Evolutionary conservation across 2,113 vertebrate genomes (phyloP), one percentile per base, ranked within the genome.

Genomic region (Catharus bicknelli): DNA sequence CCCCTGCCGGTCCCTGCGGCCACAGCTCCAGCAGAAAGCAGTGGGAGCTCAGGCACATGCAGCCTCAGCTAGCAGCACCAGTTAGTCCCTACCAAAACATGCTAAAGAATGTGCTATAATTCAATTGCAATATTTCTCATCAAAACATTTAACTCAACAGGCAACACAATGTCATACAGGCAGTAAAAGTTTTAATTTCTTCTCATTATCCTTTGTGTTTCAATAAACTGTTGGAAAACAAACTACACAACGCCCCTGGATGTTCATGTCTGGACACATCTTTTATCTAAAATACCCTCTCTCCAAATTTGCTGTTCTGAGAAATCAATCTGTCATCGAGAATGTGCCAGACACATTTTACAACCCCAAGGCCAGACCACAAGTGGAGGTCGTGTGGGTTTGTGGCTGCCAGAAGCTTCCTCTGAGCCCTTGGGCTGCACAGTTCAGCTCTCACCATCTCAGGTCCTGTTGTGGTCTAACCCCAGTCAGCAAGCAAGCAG

Each of bases 371-470:
- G 0, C 19, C 73, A 79, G 75, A 67, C 32, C 25, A 17, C 5
- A 5, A 1, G 26, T 38, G 12, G 43, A 72, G 54, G 32, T 15
- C 2, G 0, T 27, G 66, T 38, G 40, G 18, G 9, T 0, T 82
- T 87, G 72, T 75, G 69, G 32, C 62, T 85, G 57, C n/a, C 53
- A 32, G 62, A 38, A 59, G 22, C 34, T 72, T 34, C 45, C 42
- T 27, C 22, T 48, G 50, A 75, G 51, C 25, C 70, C 48, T 67
- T 50, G 26, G 57, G 43, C 51, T 63, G 53, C 3, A 1, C 79
- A 67, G 18, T 75, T 85, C 29, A 34, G n/a, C 53, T 72, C n/a
- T 42, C 72, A 45, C 32, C 29, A 34, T 30, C 67, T 57, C 54
- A 30, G 48, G 54, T 63, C 62, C 62, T 75, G 13, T 16, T 18